phyloP scores from a whole-genome alignment of 2,888 invertebrate species.

The Scaeva pyrastri region DNA sequence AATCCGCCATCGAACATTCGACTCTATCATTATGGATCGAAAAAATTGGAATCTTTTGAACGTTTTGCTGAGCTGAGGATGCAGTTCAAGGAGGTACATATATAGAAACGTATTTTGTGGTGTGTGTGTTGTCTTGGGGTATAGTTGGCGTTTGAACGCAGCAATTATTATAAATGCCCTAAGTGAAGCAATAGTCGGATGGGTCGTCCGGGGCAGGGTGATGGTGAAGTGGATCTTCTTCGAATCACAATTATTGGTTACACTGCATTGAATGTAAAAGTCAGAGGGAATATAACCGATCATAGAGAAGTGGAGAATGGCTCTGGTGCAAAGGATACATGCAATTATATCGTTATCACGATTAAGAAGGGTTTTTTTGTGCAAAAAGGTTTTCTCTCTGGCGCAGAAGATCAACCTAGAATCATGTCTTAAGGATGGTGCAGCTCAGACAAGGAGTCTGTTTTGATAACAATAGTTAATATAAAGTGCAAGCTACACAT shows the following conservation, averaged over 20 bases:
- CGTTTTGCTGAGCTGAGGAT: conserved; percentile 37
- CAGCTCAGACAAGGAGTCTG: conserved; percentile 12
- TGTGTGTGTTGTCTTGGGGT: not conserved
- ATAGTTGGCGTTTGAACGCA: conserved; percentile 67
- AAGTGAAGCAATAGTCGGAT: conserved; percentile 47
- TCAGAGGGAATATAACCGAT: conserved; percentile 60
- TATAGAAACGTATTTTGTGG: not conserved
- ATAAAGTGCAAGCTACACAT: not conserved
- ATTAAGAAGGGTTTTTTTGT: conserved; percentile 69
- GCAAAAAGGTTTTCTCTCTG: conserved; percentile 18
- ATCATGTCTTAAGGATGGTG: not conserved
- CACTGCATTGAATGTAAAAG: conserved; percentile 52
- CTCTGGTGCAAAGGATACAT: conserved; percentile 71
- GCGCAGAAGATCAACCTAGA: not conserved
- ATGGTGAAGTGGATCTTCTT: conserved; percentile 57
- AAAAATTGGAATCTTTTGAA: conserved; percentile 69
- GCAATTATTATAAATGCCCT: conserved; percentile 75
- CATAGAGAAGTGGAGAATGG: conserved; percentile 61
- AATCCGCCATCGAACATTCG: conserved; percentile 54
- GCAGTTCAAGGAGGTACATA: conserved; percentile 26
- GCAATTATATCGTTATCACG: conserved; percentile 76
- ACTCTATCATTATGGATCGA: conserved; percentile 69
- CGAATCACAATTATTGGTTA: conserved; percentile 75
- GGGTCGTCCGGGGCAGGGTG: not conserved
- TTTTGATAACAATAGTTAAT: conserved; percentile 66